These are phyloP conservation scores for Bombus pyrosoma DNA, from an alignment of 1,140 invertebrate species.

Conservation along the genomic window DNA sequence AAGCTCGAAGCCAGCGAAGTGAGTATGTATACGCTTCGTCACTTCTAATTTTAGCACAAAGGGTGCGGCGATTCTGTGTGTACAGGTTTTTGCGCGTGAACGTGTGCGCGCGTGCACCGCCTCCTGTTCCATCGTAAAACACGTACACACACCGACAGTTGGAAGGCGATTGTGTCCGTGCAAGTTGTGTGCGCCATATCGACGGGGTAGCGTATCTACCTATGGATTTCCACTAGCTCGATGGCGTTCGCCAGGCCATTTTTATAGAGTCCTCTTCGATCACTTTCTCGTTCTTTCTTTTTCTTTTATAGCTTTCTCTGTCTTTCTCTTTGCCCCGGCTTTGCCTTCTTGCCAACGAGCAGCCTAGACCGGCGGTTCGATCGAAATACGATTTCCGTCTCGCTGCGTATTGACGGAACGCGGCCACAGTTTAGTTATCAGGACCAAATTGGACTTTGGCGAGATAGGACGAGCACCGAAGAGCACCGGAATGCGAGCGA, in stretches of 20 bases:
- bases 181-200: conserved; percentile 13
- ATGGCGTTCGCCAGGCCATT: conserved; percentile 40
- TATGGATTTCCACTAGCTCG: conserved; percentile 59
- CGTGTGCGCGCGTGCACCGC: conserved; percentile 14
- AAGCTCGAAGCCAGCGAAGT: conserved; percentile 71
- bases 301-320: no score
- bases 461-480: neutral
- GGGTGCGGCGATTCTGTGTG: conserved; percentile 66
- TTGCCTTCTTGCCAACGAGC: conserved; percentile 7
- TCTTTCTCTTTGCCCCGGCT: neutral
- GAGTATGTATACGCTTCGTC: conserved; percentile 76
- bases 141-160: neutral
- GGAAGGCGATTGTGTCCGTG: neutral
- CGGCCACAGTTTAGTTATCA: conserved; percentile 15
- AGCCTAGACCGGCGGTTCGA: conserved; percentile 12
- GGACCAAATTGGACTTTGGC: conserved; percentile 48
- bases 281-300: neutral
- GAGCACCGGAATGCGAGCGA: neutral
- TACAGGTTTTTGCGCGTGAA: conserved; percentile 30
- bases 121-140: neutral
- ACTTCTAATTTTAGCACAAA: conserved; percentile 80
- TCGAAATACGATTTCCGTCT: conserved; percentile 61
- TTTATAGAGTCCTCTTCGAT: conserved; percentile 45
- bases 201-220: conserved; percentile 56
- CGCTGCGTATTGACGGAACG: conserved; percentile 27